Percentiles rank a stretch among this genome's conserved stretches.
Evolutionary conservation across 2,113 vertebrate genomes (phyloP).

Genomic region (Fukomys damarensis): DNA sequence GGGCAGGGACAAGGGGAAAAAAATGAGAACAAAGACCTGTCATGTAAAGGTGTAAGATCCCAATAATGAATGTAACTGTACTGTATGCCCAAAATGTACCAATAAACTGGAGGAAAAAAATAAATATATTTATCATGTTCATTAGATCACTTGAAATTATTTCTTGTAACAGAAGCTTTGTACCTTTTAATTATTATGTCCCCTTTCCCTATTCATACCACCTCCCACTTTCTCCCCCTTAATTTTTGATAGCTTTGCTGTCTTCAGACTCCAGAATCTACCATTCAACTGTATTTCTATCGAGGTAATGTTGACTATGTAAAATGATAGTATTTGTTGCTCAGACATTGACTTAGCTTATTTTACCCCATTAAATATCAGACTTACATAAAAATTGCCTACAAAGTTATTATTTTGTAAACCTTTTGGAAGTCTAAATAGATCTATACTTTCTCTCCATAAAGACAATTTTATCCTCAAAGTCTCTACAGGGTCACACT

Average conservation of each 20-base stretch:
- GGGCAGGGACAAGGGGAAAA: no score
- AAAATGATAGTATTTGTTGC: not conserved
- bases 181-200: not conserved
- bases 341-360: not conserved
- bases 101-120: no score
- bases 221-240: no score
- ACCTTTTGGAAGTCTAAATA: not conserved
- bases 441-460: not conserved
- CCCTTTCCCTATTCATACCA: not conserved
- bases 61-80: no score
- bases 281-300: not conserved
- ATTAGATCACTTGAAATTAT: not conserved
- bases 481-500: not conserved
- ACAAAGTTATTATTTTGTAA: not conserved
- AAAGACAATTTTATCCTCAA: not conserved
- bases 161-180: not conserved
- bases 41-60: no score
- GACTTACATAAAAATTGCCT: not conserved
- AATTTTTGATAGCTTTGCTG: no score
- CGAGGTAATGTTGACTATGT: not conserved
- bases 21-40: no score
- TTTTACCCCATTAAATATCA: not conserved
- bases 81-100: no score
- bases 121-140: not conserved
- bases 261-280: not conserved